Base-by-base conservation (phyloP, 2,797 vertebrate genomes). In the Gallirallus australis region DNA sequence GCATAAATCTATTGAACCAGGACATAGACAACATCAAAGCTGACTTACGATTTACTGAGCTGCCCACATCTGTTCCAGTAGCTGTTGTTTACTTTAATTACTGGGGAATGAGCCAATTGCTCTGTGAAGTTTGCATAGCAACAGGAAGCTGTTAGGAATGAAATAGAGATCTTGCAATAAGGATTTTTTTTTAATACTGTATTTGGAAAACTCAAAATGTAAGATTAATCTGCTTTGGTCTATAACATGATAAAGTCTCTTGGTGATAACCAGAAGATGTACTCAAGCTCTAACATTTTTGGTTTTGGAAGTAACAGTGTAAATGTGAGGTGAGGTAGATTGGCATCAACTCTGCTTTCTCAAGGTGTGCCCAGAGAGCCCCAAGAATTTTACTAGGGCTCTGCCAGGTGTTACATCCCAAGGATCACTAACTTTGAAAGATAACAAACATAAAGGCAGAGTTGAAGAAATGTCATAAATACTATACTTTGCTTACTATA, bases 1-100 rank as follows among this genome's bases (percentile, higher is more conserved):
- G 88, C 68, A 57, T 8, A 48, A 37, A 40, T 42, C 68, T 40
- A 30, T n/a, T 82, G 61, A 75, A 79, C 8, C 71, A 56, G 57
- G 84, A 94, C 64, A 84, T 9, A 61, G 90, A 88, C 57, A 89
- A 94, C 66, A 95, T 94, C 73, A 91, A 91, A 95, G 89, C 68
- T 89, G 76, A 95, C 97, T 97, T 97, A 98, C 98, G 56, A 73
- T 94, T 97, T 93, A 83, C 97, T 98, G 92, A 98, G 97, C 88
- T 97, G 94, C 73, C 97, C 97, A 96, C 98, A 98, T 97, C 96
- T 96, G 95, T 98, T 97, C 98, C 98, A 98, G 94, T 97, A 97
- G 86, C 89, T 97, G 86, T 94, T 96, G 42, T 95, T 65, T 92
- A 98, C 83, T 95, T 97, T 95, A 84, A 83, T 96, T 76, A 98